These are phyloP conservation scores for Oryctes rhinoceros DNA, from an alignment of 1,140 invertebrate genomes.

Conservation along the genomic window DNA sequence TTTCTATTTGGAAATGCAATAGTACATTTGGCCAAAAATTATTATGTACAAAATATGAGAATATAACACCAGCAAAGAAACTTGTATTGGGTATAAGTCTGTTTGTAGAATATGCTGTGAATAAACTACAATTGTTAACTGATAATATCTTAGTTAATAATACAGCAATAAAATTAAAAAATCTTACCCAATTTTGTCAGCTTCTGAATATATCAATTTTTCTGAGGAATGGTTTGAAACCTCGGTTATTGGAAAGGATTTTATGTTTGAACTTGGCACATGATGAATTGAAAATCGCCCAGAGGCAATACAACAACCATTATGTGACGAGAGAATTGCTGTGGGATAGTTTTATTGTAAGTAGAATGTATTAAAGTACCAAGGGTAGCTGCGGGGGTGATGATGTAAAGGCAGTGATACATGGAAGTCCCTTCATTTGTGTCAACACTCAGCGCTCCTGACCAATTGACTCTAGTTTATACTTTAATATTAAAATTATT, in stretches of 20 bases:
- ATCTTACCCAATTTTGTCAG: slow-evolving; percentile 51
- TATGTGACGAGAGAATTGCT: slow-evolving; percentile 58
- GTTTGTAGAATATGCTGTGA: slow-evolving; percentile 55
- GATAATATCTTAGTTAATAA: slow-evolving; percentile 48
- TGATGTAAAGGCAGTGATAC: too few relatives aligned
- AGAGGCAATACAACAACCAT: slow-evolving; percentile 54
- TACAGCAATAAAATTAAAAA: slow-evolving; percentile 48
- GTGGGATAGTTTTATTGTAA: slow-evolving; percentile 61
- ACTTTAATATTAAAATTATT: not conserved
- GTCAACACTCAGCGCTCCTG: too few relatives aligned
- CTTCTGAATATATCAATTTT: slow-evolving; percentile 59
- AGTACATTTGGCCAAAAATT: slow-evolving; percentile 59
- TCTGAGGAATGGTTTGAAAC: slow-evolving; percentile 55
- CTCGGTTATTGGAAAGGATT: slow-evolving; percentile 56
- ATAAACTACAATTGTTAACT: slow-evolving; percentile 50
- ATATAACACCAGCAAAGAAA: slow-evolving; percentile 53
- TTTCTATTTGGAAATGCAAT: slow-evolving; percentile 53
- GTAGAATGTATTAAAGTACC: slow-evolving; percentile 33
- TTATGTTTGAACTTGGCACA: slow-evolving; percentile 57
- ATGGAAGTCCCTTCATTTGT: too few relatives aligned
- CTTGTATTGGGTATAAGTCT: slow-evolving; percentile 50
- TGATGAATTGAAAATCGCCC: slow-evolving; percentile 46
- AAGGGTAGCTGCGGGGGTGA: too few relatives aligned
- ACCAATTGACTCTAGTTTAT: not conserved
- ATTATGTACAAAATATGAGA: slow-evolving; percentile 58